These are phyloP conservation scores for Epirrhoe tristata DNA, from an alignment of 2,888 invertebrate genomes.

Conservation along the genomic window DNA sequence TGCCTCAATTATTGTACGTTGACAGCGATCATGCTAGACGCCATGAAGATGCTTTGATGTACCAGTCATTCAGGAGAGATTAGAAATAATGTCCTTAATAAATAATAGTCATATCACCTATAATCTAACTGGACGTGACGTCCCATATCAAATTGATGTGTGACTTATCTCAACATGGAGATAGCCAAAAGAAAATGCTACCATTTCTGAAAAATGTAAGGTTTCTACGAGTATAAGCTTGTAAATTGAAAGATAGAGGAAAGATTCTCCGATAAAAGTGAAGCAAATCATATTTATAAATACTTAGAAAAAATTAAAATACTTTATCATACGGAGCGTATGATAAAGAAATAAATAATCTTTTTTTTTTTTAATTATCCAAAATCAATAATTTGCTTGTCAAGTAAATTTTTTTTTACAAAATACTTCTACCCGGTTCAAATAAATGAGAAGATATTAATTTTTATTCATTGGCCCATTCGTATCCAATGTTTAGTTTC, in stretches of 20 bases:
- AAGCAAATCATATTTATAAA: not conserved
- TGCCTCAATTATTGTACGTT: not conserved
- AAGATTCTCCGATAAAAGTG: constrained; percentile 1
- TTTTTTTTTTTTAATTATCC: not conserved
- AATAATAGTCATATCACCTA: not conserved
- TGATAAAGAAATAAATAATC: not conserved
- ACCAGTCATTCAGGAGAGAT: not conserved
- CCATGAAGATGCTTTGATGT: not conserved
- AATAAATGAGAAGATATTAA: no score
- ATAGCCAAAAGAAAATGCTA: constrained; percentile 1
- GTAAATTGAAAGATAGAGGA: not conserved
- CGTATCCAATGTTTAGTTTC: not conserved
- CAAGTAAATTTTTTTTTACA: not conserved
- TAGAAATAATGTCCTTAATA: not conserved
- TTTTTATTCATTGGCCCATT: not conserved
- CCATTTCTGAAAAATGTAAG: not conserved
- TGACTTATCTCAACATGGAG: not conserved
- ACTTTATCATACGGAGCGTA: constrained; percentile 3
- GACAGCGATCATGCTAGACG: not conserved
- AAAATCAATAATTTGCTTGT: not conserved
- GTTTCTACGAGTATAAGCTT: not conserved
- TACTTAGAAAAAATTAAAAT: not conserved
- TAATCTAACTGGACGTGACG: constrained; percentile 10
- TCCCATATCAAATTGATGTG: constrained; percentile 5
- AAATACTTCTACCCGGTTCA: no score